Evolutionary conservation across 2,888 invertebrate species (phyloP).

Genomic region (Julus scandinavius): DNA sequence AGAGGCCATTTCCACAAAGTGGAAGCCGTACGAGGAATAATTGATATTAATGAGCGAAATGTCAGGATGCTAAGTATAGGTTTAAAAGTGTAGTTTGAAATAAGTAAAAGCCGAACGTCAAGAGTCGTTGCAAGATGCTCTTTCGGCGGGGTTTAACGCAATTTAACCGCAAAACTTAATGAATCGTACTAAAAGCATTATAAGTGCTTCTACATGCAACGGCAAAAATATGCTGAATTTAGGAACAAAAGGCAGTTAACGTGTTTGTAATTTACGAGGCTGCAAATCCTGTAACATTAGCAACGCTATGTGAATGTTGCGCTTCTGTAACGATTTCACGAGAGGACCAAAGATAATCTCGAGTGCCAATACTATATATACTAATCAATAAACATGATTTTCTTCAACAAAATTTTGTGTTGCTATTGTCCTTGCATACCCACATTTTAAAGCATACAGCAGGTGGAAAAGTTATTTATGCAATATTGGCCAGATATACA

Average conservation of each 20-base stretch:
- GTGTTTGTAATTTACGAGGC: background rate
- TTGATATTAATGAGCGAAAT: conserved; percentile 40
- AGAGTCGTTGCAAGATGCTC: conserved; percentile 5
- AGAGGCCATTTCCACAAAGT: conserved; percentile 32
- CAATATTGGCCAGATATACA: too few species aligned
- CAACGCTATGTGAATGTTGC: background rate
- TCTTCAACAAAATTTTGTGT: too few species aligned
- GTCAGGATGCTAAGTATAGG: conserved; percentile 44
- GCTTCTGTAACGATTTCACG: background rate
- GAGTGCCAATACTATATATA: background rate
- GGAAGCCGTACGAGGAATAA: conserved; percentile 39
- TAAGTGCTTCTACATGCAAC: conserved; percentile 23
- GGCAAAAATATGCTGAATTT: conserved; percentile 16
- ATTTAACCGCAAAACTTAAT: conserved; percentile 46
- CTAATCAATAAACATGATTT: too few species aligned
- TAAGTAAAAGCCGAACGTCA: conserved; percentile 2
- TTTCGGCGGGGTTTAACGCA: conserved; percentile 37
- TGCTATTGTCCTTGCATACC: too few species aligned
- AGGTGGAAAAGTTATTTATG: too few species aligned
- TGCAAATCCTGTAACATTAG: conserved; percentile 16
- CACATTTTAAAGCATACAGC: too few species aligned
- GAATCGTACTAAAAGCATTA: conserved; percentile 46
- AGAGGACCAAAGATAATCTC: background rate
- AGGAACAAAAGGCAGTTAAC: conserved; percentile 29
- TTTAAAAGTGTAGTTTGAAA: conserved; percentile 35